Percentiles rank a stretch among this genome's conserved stretches.
These are phyloP conservation scores for Plebejus anna DNA, from an alignment of 2,888 invertebrate species.

Conservation along the genomic window DNA sequence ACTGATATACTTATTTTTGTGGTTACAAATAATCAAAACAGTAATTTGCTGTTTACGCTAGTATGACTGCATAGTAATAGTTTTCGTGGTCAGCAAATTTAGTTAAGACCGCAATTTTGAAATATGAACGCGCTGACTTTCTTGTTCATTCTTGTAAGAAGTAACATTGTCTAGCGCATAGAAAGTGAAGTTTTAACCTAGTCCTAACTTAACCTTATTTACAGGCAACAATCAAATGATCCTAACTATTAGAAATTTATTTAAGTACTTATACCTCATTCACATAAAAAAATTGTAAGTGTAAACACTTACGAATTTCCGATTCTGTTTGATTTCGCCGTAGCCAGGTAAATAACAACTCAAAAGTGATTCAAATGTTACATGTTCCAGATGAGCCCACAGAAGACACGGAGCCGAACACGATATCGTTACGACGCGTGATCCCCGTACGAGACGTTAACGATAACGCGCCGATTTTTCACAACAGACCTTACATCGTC, in stretches of 20 bases:
- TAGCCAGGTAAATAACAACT: background rate
- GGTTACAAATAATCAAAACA: background rate
- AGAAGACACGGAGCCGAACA: constrained; percentile 86
- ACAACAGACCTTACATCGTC: constrained; percentile 86
- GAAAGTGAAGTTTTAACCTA: too few relatives aligned
- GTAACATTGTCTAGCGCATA: too few relatives aligned
- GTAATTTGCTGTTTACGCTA: background rate
- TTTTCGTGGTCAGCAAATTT: background rate
- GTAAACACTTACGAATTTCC: too few relatives aligned
- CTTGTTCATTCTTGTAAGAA: background rate
- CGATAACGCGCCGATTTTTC: constrained; percentile 88
- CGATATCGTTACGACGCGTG: constrained; percentile 87
- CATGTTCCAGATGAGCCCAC: constrained; percentile 82
- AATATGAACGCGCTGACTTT: background rate
- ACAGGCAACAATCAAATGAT: too few relatives aligned
- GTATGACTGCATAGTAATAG: background rate
- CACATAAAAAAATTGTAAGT: too few relatives aligned
- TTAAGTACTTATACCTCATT: too few relatives aligned
- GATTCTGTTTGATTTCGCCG: too few relatives aligned
- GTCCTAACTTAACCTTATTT: too few relatives aligned
- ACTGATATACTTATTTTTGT: background rate
- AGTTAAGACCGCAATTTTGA: background rate
- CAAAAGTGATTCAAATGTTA: background rate
- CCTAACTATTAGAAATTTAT: too few relatives aligned
- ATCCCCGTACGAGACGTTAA: constrained; percentile 89